Percentiles rank a stretch among this genome's conserved stretches.
Conservation (phyloP, 2,113 vertebrate genomes). For the Nesoenas mayeri region DNA sequence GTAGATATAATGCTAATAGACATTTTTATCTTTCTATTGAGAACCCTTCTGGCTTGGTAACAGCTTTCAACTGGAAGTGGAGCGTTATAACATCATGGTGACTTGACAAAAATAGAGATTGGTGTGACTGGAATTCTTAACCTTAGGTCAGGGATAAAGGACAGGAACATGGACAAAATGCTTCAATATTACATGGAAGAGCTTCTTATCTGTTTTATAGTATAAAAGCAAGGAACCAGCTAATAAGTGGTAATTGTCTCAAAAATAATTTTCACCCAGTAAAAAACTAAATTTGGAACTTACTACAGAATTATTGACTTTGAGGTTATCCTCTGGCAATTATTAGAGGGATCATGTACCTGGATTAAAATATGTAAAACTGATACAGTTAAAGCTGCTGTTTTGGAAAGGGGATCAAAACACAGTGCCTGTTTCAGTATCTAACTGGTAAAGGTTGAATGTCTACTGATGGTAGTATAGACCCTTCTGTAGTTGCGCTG, state of each 20-base stretch:
- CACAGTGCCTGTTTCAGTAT: neutral
- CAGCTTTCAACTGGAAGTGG: neutral
- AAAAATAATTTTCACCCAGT: neutral
- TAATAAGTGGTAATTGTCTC: neutral
- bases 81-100: neutral
- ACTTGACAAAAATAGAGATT: neutral
- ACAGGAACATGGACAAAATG: neutral
- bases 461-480: accelerated
- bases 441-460: neutral
- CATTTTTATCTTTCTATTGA: neutral
- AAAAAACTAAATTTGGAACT: neutral
- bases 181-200: neutral
- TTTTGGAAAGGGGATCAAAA: neutral
- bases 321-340: neutral
- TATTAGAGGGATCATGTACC: neutral
- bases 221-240: neutral
- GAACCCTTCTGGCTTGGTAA: neutral
- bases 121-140: neutral
- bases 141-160: neutral
- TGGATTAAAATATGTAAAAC: neutral
- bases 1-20: neutral
- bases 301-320: neutral
- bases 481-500: neutral
- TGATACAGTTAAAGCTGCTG: neutral
- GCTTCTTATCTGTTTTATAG: neutral